Evolutionary conservation across 1,140 invertebrate species (phyloP), one percentile per base, ranked within the genome.

Genomic region (Anoplolepis gracilipes): DNA sequence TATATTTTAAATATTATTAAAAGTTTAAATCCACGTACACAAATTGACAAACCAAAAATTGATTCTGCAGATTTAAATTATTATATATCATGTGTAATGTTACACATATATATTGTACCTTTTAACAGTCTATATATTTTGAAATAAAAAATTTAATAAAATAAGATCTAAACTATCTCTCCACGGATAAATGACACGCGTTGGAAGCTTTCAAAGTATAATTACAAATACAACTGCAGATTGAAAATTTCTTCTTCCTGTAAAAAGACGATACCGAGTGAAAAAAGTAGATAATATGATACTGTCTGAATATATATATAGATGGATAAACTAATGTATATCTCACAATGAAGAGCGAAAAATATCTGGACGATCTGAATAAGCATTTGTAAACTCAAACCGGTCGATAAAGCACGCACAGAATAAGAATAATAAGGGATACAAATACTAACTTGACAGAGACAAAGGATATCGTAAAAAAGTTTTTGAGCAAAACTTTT

Each of bases 261-360:
- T 78, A 55, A 65, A 78, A 78, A 65, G 30, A 30, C 25, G 57
- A 10, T 7, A 19, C 57, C 10, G 36, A 62, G 19, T 33, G 16
- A 28, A 65, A 7, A 62, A 64, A 64, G 10, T 13, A 28, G 11
- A 7, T n/a, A 13, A 64, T 22, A 28, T 13, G 75, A 77, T 78
- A 67, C 22, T 10, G 70, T 79, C 46, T 73, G 53, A 73, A 82
- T 59, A 61, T 81, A 81, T 81, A 19, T 57, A 81, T 33, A 33
- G 33, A 33, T 33, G 33, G 1, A 33, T 33, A 5, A 46, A 42
- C 49, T 30, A 13, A n/a, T 69, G 13, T 72, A 39, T 33, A 73
- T 46, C 73, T 82, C 46, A 82, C 36, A 82, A 42, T 72, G 11
- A 42, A 13, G 4, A 46, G 36, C 25, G 13, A 42, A 28, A 30